phyloP scores from a whole-genome alignment of 2,888 invertebrate species.

The Tethea ocularis region DNA sequence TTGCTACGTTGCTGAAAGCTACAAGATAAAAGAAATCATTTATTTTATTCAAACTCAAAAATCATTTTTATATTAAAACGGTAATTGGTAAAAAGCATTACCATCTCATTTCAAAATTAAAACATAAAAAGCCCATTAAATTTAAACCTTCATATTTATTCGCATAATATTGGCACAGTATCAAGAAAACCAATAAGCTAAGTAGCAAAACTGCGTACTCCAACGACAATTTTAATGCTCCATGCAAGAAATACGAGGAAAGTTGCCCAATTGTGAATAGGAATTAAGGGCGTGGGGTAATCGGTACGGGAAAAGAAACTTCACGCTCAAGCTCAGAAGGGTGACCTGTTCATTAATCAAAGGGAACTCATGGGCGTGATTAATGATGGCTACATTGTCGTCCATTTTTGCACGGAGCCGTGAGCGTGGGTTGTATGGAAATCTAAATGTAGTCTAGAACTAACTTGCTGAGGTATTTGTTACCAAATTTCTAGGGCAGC shows the following conservation, averaged over 20 bases:
- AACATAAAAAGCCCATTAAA: not conserved
- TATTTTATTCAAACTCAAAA: too few species aligned
- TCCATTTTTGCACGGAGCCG: conserved; percentile 23
- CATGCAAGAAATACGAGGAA: conserved; percentile 35
- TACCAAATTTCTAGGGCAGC: not conserved
- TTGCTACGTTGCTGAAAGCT: too few species aligned
- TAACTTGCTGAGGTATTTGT: not conserved
- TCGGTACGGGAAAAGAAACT: conserved; percentile 22
- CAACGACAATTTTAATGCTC: conserved; percentile 34
- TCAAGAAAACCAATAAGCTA: conserved; percentile 30
- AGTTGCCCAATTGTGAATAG: conserved; percentile 31
- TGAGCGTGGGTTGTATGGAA: conserved; percentile 9
- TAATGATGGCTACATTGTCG: conserved; percentile 33
- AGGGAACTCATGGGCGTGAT: conserved; percentile 34
- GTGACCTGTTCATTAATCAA: conserved; percentile 40
- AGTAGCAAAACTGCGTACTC: conserved; percentile 23
- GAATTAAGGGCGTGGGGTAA: conserved; percentile 23
- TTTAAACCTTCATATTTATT: not conserved
- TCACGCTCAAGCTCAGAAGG: conserved; percentile 22
- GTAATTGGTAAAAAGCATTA: not conserved
- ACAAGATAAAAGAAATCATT: too few species aligned
- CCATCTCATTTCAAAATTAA: not conserved
- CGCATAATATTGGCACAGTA: conserved; percentile 4
- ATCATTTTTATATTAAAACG: too few species aligned
- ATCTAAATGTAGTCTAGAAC: not conserved